Evolutionary conservation across 2,113 vertebrate genomes (phyloP).

Genomic region (Lepus americanus): DNA sequence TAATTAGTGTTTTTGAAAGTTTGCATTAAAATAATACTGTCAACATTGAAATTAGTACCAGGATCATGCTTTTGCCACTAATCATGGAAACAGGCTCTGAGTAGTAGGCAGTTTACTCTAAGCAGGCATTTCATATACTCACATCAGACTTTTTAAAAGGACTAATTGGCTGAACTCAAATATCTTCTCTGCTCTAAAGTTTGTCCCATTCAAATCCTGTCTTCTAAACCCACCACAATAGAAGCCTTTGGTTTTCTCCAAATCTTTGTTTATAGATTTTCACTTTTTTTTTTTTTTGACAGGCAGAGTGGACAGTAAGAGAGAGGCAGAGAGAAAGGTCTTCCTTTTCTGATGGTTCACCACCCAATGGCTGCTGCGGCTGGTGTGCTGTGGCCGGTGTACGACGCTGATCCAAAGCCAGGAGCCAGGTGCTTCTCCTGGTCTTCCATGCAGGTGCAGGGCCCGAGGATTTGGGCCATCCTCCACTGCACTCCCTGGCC

Average conservation of each 20-base stretch:
- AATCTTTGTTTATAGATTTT: conserved; percentile 2
- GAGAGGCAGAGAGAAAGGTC: too few species aligned
- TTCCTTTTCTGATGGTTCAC: too few species aligned
- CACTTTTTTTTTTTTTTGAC: too few species aligned
- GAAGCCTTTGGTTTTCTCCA: conserved; percentile 15
- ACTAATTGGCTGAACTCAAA: conserved; percentile 50
- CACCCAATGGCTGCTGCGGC: too few species aligned
- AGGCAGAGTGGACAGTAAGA: too few species aligned
- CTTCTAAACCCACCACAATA: conserved; percentile 35
- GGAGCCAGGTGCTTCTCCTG: too few species aligned
- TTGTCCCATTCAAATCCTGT: conserved; percentile 35
- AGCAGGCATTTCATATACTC: conserved; percentile 18
- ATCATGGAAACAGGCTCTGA: background rate
- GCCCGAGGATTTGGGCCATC: too few species aligned
- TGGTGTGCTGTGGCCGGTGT: too few species aligned
- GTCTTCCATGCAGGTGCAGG: too few species aligned
- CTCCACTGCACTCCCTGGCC: too few species aligned
- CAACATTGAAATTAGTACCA: background rate
- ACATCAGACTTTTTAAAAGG: background rate
- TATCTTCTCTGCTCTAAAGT: conserved; percentile 26
- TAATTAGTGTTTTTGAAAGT: background rate
- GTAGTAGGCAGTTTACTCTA: background rate
- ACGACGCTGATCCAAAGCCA: too few species aligned
- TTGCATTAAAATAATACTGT: conserved; percentile 34
- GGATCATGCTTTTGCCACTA: conserved; percentile 11